Percentiles rank a stretch among this genome's conserved stretches.
Conservation (phyloP, 2,113 vertebrate genomes). For the Nibea albiflora region DNA sequence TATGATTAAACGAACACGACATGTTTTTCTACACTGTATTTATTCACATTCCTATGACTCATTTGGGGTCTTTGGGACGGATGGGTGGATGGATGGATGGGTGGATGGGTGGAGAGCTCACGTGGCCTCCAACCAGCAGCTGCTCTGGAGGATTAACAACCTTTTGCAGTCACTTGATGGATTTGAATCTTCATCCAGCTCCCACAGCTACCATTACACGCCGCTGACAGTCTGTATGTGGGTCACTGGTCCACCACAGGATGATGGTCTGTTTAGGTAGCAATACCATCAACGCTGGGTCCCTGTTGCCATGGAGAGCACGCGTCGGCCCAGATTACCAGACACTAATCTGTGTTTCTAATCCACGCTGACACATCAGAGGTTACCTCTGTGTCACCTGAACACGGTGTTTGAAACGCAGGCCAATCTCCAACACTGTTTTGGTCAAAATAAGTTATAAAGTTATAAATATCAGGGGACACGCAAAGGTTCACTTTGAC, state of each 20-base stretch:
- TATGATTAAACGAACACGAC: no score
- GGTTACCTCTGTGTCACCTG: constrained; percentile 24
- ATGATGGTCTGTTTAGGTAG: neutral
- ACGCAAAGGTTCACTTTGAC: no score
- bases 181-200: neutral
- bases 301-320: constrained; percentile 23
- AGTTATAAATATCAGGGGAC: no score
- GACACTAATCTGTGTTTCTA: constrained; percentile 57
- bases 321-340: constrained; percentile 49
- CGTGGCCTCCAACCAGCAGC: neutral
- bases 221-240: neutral
- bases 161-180: neutral
- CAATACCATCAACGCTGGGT: neutral
- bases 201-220: neutral
- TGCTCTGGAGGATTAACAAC: constrained; percentile 25
- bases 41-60: no score
- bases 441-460: no score
- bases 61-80: neutral
- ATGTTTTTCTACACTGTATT: no score
- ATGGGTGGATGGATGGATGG: no score
- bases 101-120: no score
- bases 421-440: no score
- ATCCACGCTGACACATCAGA: constrained; percentile 44
- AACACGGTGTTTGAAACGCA: neutral
- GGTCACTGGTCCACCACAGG: constrained; percentile 8